Percentiles rank a stretch among this genome's conserved stretches.
These are phyloP conservation scores for Notamacropus eugenii DNA, from an alignment of 2,797 vertebrate species.

Conservation along the genomic window DNA sequence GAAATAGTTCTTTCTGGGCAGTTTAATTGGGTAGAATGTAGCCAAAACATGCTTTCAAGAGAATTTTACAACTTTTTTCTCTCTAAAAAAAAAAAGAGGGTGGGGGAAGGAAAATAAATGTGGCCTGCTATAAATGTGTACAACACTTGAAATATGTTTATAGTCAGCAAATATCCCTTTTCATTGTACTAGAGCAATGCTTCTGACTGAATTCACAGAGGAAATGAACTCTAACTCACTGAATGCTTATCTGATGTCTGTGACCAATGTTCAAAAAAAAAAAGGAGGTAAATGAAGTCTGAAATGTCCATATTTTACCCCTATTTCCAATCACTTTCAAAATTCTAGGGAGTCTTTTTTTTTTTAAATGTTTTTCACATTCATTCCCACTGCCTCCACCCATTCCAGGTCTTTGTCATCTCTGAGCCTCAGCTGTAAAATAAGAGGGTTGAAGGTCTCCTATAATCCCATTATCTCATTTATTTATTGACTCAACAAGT, in stretches of 20 bases:
- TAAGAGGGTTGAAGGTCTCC: neutral
- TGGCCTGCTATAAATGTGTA: neutral
- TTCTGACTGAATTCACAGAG: neutral
- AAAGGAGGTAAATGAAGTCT: neutral
- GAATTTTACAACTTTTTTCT: slow-evolving; percentile 13
- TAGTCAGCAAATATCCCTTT: slow-evolving; percentile 15
- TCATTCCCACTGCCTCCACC: too few species aligned
- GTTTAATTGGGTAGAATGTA: neutral
- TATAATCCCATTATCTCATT: neutral
- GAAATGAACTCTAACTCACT: neutral
- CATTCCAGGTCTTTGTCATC: neutral
- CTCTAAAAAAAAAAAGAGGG: neutral
- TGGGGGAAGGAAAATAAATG: neutral
- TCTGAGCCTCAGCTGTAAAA: neutral
- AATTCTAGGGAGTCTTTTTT: neutral
- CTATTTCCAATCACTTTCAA: neutral
- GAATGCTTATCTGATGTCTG: neutral
- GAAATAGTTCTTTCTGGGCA: neutral
- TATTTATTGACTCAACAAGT: neutral
- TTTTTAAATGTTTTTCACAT: neutral
- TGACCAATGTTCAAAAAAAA: neutral
- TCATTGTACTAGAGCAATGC: neutral
- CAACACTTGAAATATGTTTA: neutral
- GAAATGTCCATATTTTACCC: neutral
- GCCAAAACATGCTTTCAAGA: slow-evolving; percentile 25